Base-by-base conservation (phyloP, 2,113 vertebrate genomes). In the Prolemur simus region DNA sequence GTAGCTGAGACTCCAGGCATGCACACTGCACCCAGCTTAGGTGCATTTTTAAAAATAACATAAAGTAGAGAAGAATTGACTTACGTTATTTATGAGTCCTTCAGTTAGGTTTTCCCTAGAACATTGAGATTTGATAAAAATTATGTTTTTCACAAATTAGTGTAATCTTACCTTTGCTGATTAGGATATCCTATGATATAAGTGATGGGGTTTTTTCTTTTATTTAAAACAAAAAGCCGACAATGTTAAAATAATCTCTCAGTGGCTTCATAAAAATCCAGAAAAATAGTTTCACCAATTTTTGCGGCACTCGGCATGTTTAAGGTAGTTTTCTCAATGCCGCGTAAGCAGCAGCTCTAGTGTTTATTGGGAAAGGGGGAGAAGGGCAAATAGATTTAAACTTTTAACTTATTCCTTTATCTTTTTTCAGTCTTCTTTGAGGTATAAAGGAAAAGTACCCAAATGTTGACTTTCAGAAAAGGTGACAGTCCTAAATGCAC, bases 121-220 rank as follows among this genome's bases (percentile, higher is more conserved):
- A 37, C 13, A 18, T 3, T 89, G 52, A 86, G 14, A 76, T 96
- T 93, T 87, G 64, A 47, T 95, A 37, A 58, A 92, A 95, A 91
- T 82, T 11, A 83, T 49, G 12, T 82, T 94, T 93, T 90, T 74
- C 5, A 17, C 77, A 74, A 84, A 32, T 71, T 56, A 97, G 42
- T 87, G 37, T 94, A 97, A 84, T 6, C 25, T 93, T 86, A 86
- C 32, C n/a, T 96, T 94, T 97, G 58, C 58, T 94, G 60, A 91
- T 69, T 29, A 95, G 54, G 68, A 49, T 85, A 37, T 69, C 64
- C 34, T 89, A 20, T 94, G 49, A 82, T 76, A 81, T 58, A 78
- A 83, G 69, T 34, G 45, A 90, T 64, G 73, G 29, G 14, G 3
- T 17, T 15, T 92, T 45, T 89, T 64, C 17, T 25, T 87, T 34